A percentile compares a stretch with the other conserved stretches of the same genome.
These are phyloP conservation scores for Clarias laeviceps DNA, from an alignment of 2,797 vertebrate species.

Conservation along the genomic window DNA sequence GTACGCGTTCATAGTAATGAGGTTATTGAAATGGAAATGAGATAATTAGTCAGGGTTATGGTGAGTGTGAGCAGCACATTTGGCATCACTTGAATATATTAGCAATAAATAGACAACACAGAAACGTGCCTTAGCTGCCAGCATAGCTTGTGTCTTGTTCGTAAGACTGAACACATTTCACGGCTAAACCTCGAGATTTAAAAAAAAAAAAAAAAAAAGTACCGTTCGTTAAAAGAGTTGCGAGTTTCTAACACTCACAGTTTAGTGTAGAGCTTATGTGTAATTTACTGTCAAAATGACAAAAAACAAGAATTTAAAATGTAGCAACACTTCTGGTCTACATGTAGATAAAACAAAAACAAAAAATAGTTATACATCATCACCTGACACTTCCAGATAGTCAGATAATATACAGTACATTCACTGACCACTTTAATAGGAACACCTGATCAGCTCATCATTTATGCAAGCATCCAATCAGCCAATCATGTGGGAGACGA, in stretches of 20 bases:
- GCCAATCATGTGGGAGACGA: not conserved
- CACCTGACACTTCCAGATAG: not conserved
- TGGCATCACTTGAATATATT: constrained; percentile 44
- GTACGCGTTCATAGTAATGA: constrained; percentile 20
- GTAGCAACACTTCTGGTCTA: not conserved
- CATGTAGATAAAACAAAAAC: not conserved
- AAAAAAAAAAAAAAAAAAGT: not conserved
- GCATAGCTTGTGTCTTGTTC: not conserved
- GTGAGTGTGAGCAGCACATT: constrained; percentile 33
- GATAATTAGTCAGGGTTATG: constrained; percentile 49
- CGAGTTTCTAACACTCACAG: not conserved
- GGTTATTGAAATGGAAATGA: constrained; percentile 56
- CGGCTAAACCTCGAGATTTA: not conserved
- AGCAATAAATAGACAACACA: constrained; percentile 50
- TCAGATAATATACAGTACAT: not conserved
- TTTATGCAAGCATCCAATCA: not conserved
- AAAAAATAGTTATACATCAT: not conserved
- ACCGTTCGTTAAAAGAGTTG: not conserved
- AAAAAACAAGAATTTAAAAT: not conserved
- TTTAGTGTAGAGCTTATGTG: not conserved
- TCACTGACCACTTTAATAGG: constrained; percentile 4
- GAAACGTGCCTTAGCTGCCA: constrained; percentile 40
- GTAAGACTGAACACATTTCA: constrained; percentile 1
- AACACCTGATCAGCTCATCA: not conserved
- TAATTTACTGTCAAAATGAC: constrained; percentile 5